phyloP scores from a whole-genome alignment of 2,888 invertebrate genomes.

The Dasysyrphus tricinctus region DNA sequence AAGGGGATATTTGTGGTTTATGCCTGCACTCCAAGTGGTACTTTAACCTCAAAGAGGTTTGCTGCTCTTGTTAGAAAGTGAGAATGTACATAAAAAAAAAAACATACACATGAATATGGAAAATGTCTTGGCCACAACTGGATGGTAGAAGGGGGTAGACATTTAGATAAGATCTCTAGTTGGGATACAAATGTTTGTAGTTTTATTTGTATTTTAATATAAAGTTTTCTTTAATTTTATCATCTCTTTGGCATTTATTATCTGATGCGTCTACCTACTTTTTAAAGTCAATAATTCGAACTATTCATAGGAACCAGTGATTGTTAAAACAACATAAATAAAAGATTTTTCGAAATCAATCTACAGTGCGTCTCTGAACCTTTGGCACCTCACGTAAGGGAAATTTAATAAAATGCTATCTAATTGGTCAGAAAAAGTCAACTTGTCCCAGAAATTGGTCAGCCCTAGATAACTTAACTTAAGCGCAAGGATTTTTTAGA shows the following conservation, averaged over 20 bases:
- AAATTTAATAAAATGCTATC: too few species aligned
- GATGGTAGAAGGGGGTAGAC: not conserved
- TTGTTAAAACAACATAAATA: too few species aligned
- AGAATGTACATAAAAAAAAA: conserved; percentile 29
- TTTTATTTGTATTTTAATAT: not conserved
- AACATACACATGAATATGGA: conserved; percentile 48
- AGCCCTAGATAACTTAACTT: too few species aligned
- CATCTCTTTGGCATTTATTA: not conserved
- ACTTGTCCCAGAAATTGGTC: too few species aligned
- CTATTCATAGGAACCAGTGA: too few species aligned
- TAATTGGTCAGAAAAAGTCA: too few species aligned
- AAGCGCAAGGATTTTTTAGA: too few species aligned
- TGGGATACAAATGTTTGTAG: conserved; percentile 3
- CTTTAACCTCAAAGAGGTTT: conserved; percentile 63
- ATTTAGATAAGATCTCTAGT: conserved; percentile 48
- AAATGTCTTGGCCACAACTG: conserved; percentile 52
- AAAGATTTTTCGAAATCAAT: too few species aligned
- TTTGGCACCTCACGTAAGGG: too few species aligned
- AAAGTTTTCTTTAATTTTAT: not conserved
- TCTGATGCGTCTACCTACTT: not conserved
- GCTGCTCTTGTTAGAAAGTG: conserved; percentile 55
- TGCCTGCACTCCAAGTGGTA: conserved; percentile 64
- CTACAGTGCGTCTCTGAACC: too few species aligned
- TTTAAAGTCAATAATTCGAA: not conserved
- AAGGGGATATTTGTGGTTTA: conserved; percentile 40